A percentile compares a stretch with the other conserved stretches of the same genome.
phyloP scores from a whole-genome alignment of 2,888 invertebrate genomes.

The Sialis lutaria region DNA sequence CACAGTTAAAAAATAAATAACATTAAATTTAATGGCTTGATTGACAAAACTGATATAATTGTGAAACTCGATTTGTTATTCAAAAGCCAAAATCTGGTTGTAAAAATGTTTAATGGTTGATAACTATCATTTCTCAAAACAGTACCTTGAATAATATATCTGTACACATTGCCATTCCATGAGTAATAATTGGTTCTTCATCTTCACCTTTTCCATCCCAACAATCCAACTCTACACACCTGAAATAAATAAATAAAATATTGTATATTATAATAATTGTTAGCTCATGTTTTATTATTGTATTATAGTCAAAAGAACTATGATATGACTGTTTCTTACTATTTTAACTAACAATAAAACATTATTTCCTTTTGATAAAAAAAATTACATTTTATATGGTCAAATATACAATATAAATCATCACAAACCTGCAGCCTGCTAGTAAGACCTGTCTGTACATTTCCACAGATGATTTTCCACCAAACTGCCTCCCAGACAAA shows the following conservation, averaged over 20 bases:
- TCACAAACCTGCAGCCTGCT: conserved; percentile 78
- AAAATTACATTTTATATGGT: background rate
- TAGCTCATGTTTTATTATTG: too few species aligned
- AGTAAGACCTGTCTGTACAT: conserved; percentile 96
- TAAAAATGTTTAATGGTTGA: background rate
- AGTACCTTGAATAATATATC: conserved; percentile 87
- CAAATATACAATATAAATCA: background rate
- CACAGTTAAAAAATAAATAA: background rate
- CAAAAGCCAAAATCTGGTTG: background rate
- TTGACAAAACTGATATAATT: background rate
- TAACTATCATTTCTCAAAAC: background rate
- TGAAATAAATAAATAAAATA: conserved; percentile 19
- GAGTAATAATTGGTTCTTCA: conserved; percentile 98
- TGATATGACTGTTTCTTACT: background rate
- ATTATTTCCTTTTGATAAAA: background rate
- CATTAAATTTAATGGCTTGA: background rate
- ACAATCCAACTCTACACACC: conserved; percentile 95
- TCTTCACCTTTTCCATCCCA: conserved; percentile 98
- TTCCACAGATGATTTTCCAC: conserved; percentile 94
- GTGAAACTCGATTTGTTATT: background rate
- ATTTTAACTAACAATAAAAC: background rate
- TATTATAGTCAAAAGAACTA: background rate
- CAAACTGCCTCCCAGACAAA: conserved; percentile 87
- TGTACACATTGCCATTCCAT: conserved; percentile 99
- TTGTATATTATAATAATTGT: too few species aligned